Evolutionary conservation across 1,140 invertebrate species (phyloP).

Genomic region (Cydia fagiglandana): DNA sequence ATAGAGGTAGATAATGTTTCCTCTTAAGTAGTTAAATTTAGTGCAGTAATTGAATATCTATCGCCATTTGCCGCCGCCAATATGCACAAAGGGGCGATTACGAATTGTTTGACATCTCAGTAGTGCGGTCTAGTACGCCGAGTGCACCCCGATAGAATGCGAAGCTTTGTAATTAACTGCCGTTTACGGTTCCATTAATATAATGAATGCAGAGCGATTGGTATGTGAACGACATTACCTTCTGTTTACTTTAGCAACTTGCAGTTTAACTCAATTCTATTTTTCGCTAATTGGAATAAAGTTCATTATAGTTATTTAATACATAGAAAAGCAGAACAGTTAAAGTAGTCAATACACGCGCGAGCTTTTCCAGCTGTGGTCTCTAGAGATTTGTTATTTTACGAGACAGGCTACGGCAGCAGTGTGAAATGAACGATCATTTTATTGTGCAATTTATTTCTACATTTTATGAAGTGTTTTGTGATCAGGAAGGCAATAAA

Average conservation of each 20-base stretch:
- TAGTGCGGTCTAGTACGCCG: background rate
- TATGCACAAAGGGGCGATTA: slow-evolving; percentile 2
- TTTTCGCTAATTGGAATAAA: background rate
- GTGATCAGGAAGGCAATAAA: slow-evolving; percentile 36
- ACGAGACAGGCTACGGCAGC: slow-evolving; percentile 39
- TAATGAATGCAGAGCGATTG: slow-evolving; percentile 41
- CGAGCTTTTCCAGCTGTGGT: background rate
- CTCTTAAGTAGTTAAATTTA: background rate
- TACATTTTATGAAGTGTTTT: slow-evolving; percentile 54
- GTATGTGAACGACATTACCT: slow-evolving; percentile 37
- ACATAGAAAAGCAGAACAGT: no score
- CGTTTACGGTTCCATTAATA: slow-evolving; percentile 11
- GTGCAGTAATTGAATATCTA: background rate
- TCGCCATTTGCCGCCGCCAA: background rate
- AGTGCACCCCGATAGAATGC: background rate
- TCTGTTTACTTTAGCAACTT: background rate
- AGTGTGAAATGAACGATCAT: slow-evolving; percentile 45
- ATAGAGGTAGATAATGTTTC: no score
- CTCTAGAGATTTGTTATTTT: slow-evolving; percentile 42
- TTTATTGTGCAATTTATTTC: slow-evolving; percentile 52
- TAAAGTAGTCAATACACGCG: background rate
- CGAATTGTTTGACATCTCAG: slow-evolving; percentile 2
- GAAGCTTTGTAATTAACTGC: slow-evolving; percentile 6
- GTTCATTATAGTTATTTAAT: background rate
- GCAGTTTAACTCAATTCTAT: no score